These are phyloP conservation scores for Pseudomyrmex concolor DNA, from an alignment of 1,140 invertebrate genomes.

Conservation along the genomic window DNA sequence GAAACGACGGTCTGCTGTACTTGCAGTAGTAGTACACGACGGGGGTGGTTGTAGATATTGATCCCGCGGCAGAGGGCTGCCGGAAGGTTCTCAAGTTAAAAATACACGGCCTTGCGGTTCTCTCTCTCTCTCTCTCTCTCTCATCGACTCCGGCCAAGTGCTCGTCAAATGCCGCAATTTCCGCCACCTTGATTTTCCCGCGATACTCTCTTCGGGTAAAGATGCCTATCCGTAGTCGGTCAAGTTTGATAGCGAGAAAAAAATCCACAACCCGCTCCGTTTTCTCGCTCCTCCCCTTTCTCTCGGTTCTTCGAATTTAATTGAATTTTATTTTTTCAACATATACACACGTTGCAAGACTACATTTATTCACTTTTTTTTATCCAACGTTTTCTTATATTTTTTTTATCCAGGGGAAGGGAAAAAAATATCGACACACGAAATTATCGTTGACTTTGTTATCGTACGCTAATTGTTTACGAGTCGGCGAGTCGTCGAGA, in stretches of 20 bases:
- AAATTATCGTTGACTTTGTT: conserved; percentile 8
- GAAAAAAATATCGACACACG: too few relatives aligned
- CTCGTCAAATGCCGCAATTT: conserved; percentile 72
- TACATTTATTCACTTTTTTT: neutral
- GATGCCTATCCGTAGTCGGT: conserved; percentile 6
- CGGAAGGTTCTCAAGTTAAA: conserved; percentile 82
- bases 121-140: too few relatives aligned
- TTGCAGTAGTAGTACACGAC: conserved; percentile 73
- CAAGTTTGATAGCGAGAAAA: conserved; percentile 2
- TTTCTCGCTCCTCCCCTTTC: neutral
- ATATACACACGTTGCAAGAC: neutral
- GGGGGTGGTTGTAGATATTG: conserved; percentile 78
- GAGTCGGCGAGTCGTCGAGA: conserved; percentile 49
- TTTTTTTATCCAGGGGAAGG: neutral
- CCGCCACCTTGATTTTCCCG: conserved; percentile 56
- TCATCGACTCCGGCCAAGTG: conserved; percentile 60
- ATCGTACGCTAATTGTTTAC: conserved; percentile 11
- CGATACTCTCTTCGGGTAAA: conserved; percentile 22
- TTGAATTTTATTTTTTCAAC: conserved; percentile 4
- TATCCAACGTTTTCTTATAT: neutral
- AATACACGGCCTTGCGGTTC: conserved; percentile 80
- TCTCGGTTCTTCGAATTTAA: neutral
- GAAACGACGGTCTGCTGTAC: conserved; percentile 60
- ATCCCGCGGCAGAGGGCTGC: conserved; percentile 77
- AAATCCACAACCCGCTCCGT: neutral